Conservation (phyloP, 1,140 invertebrate species). For the Apocrypta bakeri region DNA sequence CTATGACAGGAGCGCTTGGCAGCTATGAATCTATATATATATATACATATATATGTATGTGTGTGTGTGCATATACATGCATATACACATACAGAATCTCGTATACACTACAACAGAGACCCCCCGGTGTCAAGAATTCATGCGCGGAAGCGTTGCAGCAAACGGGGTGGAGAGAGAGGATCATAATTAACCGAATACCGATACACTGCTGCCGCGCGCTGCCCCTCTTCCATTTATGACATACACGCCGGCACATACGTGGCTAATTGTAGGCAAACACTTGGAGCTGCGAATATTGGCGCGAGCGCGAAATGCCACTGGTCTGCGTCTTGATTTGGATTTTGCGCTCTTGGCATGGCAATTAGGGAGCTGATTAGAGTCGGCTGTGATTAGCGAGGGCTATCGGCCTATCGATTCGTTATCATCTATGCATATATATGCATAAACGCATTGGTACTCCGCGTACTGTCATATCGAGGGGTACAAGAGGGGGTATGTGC, state of each 20-base stretch:
- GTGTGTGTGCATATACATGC: not conserved
- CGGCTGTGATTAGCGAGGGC: conserved; percentile 37
- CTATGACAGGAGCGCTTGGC: conserved; percentile 72
- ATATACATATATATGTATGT: not conserved
- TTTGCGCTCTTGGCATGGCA: conserved; percentile 40
- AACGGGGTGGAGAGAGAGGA: conserved; percentile 53
- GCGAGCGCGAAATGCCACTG: not conserved
- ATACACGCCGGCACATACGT: conserved; percentile 57
- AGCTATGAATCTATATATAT: conserved; percentile 56
- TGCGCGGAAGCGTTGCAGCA: conserved; percentile 61
- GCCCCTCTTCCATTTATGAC: conserved; percentile 66
- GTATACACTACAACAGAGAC: conserved; percentile 65
- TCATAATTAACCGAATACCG: conserved; percentile 75
- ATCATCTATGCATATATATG: not conserved
- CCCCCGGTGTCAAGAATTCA: conserved; percentile 73
- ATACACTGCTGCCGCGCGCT: conserved; percentile 67
- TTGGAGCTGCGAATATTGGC: conserved; percentile 38
- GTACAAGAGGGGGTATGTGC: too few species aligned
- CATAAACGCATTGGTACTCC: too few species aligned
- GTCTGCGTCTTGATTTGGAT: conserved; percentile 46
- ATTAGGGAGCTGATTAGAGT: conserved; percentile 46
- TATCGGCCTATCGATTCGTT: conserved; percentile 36
- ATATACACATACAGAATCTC: not conserved
- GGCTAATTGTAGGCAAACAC: conserved; percentile 65
- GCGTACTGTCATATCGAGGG: too few species aligned